phyloP scores from a whole-genome alignment of 2,888 invertebrate genomes.

The Nasonovia ribisnigri region DNA sequence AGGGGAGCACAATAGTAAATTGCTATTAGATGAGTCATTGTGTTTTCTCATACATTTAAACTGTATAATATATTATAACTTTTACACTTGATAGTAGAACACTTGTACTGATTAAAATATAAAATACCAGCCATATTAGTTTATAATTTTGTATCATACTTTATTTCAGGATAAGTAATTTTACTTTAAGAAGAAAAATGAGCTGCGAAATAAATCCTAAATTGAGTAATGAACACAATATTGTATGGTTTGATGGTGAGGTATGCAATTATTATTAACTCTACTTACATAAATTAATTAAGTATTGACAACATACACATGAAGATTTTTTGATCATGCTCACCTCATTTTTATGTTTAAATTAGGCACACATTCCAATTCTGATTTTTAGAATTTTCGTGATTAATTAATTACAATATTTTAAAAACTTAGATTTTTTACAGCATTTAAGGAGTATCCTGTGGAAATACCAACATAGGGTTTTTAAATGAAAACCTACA shows the following conservation, averaged over 20 bases:
- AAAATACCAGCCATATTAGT: neutral
- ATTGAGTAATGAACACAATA: slow-evolving; percentile 67
- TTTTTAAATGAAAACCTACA: too few species aligned
- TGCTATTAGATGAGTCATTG: neutral
- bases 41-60: neutral
- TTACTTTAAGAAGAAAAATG: slow-evolving; percentile 1
- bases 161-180: neutral
- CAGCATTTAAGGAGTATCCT: too few species aligned
- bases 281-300: neutral
- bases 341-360: neutral
- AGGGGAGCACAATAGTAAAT: neutral
- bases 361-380: neutral
- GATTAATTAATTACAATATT: too few species aligned
- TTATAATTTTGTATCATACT: neutral
- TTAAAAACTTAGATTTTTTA: too few species aligned
- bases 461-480: too few species aligned
- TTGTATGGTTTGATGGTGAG: slow-evolving; percentile 85
- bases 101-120: neutral
- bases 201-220: neutral
- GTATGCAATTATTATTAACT: slow-evolving; percentile 69
- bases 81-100: neutral
- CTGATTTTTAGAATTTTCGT: too few species aligned
- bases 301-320: neutral
- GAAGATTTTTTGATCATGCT: neutral
- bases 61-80: neutral